phyloP scores from a whole-genome alignment of 2,888 invertebrate genomes.

The Eilema caniola region DNA sequence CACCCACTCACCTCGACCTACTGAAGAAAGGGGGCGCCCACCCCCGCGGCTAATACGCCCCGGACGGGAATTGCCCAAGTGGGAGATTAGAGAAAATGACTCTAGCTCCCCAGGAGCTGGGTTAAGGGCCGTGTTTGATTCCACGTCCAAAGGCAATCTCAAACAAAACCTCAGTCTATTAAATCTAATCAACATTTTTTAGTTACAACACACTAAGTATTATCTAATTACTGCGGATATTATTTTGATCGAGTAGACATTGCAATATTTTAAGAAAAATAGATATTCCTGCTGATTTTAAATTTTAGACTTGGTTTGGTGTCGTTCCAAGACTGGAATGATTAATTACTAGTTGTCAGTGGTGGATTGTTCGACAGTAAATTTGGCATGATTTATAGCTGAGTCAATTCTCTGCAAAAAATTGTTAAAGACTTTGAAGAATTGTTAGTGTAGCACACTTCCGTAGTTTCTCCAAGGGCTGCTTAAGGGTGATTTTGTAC shows the following conservation, averaged over 20 bases:
- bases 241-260: neutral
- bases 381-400: neutral
- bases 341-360: slow-evolving; percentile 2
- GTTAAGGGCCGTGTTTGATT: too few relatives aligned
- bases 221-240: neutral
- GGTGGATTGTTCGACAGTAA: neutral
- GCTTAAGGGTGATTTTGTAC: neutral
- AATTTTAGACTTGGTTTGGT: neutral
- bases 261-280: neutral
- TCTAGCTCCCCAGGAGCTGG: too few relatives aligned
- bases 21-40: too few relatives aligned
- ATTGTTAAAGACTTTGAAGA: neutral
- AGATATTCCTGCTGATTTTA: neutral
- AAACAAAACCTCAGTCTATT: neutral
- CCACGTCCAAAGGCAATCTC: too few relatives aligned
- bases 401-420: neutral
- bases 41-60: too few relatives aligned
- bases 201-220: neutral
- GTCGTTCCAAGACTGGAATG: neutral
- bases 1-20: too few relatives aligned
- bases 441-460: neutral
- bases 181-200: neutral
- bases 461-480: neutral
- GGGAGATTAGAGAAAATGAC: too few relatives aligned
- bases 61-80: too few relatives aligned